Base-by-base conservation (phyloP, 2,888 invertebrate genomes). In the Hartigia nigra region DNA sequence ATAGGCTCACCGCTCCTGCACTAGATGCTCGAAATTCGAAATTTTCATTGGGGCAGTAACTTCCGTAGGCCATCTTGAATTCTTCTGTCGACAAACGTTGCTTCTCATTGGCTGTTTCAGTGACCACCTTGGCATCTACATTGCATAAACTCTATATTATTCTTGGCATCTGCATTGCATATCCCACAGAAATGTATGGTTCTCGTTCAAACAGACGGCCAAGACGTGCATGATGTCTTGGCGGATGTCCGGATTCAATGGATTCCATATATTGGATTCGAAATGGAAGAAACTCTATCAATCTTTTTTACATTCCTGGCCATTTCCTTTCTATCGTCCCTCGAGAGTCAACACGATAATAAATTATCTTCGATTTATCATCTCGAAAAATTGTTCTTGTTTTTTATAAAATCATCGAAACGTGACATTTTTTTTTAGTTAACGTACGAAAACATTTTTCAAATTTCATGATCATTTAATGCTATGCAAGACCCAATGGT, bases 121-220 rank as follows among this genome's bases (percentile, higher is more conserved):
- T 32, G 72, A 72, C 72, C 72, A 72, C 31, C 31, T 72, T 72
- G 72, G 72, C 34, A 72, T 72, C 72, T 72, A 34, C 72, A 72
- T 32, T 72, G 34, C 72, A 72, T 72, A 72, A 72, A 72, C 72
- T 72, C 34, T 34, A 34, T 72, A 72, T 72, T 72, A 72, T 72
- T 72, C 72, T 72, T 72, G 72, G 72, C 72, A 72, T 72, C 72
- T 34, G 72, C 34, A 32, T 34, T 34, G 72, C 72, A 72, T 72
- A 72, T 72, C 32, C 72, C 72, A 72, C 34, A 72, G 31, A 72
- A 72, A 72, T 72, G 34, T 72, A 32, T 34, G 72, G 31, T 72
- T 55, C 23, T 34, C 72, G 12, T 72, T 72, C 72, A 31, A 31
- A 23, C 12, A 31, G 34, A 72, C 72, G 23, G 72, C 72, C 72